These are phyloP conservation scores for Hydraecia micacea DNA, from an alignment of 2,888 invertebrate species.

Conservation along the genomic window DNA sequence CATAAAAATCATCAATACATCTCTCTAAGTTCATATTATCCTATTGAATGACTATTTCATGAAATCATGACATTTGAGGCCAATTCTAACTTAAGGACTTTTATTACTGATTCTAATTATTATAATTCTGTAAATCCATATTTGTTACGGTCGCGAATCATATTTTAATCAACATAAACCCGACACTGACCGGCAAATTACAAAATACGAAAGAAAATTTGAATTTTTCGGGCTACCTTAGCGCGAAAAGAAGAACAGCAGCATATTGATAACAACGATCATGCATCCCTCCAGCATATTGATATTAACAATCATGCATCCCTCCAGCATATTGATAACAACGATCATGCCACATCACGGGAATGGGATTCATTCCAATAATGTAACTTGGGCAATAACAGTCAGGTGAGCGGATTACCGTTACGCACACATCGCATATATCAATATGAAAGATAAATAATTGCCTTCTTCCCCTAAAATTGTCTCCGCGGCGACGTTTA, in stretches of 20 bases:
- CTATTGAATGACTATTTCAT: too few relatives aligned
- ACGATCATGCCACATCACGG: slow-evolving; percentile 53
- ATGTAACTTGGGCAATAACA: slow-evolving; percentile 65
- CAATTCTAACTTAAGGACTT: too few relatives aligned
- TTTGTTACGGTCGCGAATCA: too few relatives aligned
- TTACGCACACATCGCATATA: slow-evolving; percentile 69
- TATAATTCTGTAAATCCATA: too few relatives aligned
- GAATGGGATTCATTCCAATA: slow-evolving; percentile 65
- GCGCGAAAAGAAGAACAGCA: slow-evolving; percentile 5
- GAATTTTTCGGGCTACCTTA: neutral
- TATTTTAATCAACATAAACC: neutral
- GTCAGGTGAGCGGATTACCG: slow-evolving; percentile 69
- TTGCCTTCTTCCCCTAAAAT: slow-evolving; percentile 77
- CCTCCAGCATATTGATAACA: slow-evolving; percentile 41
- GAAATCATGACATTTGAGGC: too few relatives aligned
- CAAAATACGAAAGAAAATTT: neutral
- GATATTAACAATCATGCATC: slow-evolving; percentile 46
- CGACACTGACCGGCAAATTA: neutral
- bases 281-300: slow-evolving; percentile 31
- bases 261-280: slow-evolving; percentile 18
- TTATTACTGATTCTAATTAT: too few relatives aligned
- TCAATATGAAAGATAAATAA: slow-evolving; percentile 83
- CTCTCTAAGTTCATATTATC: too few relatives aligned
- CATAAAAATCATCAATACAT: too few relatives aligned
- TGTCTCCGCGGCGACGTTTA: slow-evolving; percentile 82